These are phyloP conservation scores for Lordiphosa stackelbergi DNA, from an alignment of 1,140 invertebrate genomes.

Conservation along the genomic window DNA sequence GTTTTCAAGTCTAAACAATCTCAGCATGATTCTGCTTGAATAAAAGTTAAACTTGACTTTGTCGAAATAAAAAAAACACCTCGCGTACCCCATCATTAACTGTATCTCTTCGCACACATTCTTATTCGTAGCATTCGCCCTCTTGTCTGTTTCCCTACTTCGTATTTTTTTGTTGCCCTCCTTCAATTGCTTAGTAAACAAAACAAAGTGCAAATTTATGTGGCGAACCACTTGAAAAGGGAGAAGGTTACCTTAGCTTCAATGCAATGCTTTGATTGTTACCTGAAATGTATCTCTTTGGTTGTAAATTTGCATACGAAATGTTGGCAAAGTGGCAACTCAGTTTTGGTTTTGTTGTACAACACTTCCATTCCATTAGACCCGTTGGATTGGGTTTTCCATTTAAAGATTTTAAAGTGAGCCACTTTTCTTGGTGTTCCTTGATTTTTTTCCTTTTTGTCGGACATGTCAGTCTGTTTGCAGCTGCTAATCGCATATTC, in stretches of 20 bases:
- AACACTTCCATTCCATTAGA: constrained; percentile 60
- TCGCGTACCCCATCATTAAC: too few species aligned
- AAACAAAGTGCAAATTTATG: constrained; percentile 62
- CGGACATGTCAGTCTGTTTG: neutral
- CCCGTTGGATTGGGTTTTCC: constrained; percentile 4
- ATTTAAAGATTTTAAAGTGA: constrained; percentile 38
- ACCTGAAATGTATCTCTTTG: constrained; percentile 47
- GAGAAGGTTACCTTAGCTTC: constrained; percentile 19
- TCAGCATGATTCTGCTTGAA: too few species aligned
- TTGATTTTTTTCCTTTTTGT: too few species aligned
- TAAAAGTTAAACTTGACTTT: too few species aligned
- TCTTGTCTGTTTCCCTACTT: neutral
- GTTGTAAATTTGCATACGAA: constrained; percentile 53
- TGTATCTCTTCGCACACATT: too few species aligned
- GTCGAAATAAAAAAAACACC: too few species aligned
- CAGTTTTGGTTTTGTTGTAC: constrained; percentile 9
- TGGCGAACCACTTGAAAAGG: constrained; percentile 51
- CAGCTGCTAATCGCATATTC: constrained; percentile 24
- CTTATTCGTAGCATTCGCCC: too few species aligned
- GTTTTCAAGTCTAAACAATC: neutral
- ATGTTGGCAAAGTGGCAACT: constrained; percentile 55
- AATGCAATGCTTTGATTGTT: constrained; percentile 60
- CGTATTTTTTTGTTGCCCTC: constrained; percentile 16
- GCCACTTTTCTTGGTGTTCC: neutral
- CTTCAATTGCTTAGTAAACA: constrained; percentile 52